These are phyloP conservation scores for Phodopus roborovskii DNA, from an alignment of 2,113 vertebrate species.

Conservation along the genomic window DNA sequence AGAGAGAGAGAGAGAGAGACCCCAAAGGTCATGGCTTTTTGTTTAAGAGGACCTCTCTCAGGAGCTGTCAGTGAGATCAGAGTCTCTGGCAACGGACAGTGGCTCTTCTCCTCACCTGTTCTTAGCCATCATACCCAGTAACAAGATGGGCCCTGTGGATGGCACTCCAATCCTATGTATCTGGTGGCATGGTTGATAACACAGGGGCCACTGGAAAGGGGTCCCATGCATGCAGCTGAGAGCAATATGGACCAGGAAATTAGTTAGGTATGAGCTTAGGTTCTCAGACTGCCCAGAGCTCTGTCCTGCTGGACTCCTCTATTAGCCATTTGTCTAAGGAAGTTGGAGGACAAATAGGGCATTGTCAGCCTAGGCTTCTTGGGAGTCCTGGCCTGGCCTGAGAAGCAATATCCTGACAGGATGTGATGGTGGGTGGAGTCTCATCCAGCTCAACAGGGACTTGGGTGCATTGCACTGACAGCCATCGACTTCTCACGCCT, in stretches of 20 bases:
- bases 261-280: neutral
- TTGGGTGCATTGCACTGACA: neutral
- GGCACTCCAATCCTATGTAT: neutral
- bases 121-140: neutral
- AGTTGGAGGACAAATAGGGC: neutral
- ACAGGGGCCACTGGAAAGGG: neutral
- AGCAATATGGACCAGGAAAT: neutral
- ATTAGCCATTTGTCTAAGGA: neutral
- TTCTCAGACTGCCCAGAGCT: accelerated
- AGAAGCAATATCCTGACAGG: neutral
- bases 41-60: neutral
- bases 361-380: neutral
- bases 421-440: neutral
- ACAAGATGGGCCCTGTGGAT: accelerated
- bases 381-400: neutral
- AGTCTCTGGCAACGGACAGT: neutral
- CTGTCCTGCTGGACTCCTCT: neutral
- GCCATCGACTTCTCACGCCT: neutral
- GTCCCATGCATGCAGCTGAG: neutral
- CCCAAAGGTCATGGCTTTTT: neutral
- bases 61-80: too few relatives aligned
- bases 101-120: neutral
- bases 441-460: neutral
- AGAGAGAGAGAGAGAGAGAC: too few relatives aligned
- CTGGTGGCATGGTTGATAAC: neutral